Base-by-base conservation (phyloP, 1,140 invertebrate species). In the Drosophila rhopaloa region DNA sequence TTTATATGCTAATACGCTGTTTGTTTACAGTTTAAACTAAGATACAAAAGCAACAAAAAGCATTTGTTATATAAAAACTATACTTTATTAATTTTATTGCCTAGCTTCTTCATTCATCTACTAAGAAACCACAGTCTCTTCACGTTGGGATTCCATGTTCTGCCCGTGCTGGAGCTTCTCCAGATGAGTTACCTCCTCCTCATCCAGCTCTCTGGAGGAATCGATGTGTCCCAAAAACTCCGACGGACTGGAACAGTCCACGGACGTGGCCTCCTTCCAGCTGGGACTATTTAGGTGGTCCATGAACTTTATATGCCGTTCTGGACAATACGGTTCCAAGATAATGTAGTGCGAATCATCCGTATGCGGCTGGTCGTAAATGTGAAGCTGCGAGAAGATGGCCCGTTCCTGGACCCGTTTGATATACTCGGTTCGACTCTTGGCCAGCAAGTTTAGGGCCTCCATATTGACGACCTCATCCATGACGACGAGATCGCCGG, bases 311-410 rank as follows among this genome's bases (percentile, higher is more conserved):
- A 96, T 95, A 92, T 98, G 96, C 29, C 96, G 84, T 47, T 95
- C 94, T 9, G 95, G 94, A 86, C 96, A 94, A 91, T 96, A 97
- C 5, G 94, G 94, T 85, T 95, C 95, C 92, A 98, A 97, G 40
- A 94, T 94, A 54, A 98, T 96, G 66, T 97, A 97, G 94, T 98
- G 97, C 29, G 96, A 95, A 93, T 98, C 97, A 76, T 97, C 95
- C 38, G 94, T 94, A 0, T 94, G 93, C 24, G 97, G 95, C 47
- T 95, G 93, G 93, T 97, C 96, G 93, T 97, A 97, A 44, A 98
- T 91, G 70, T 94, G 94, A 58, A 95, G 94, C 72, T 96, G 94
- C 86, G 96, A 97, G 11, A 93, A 78, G 66, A 94, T 93, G 1
- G 97, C 95, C 86, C 95, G 95, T 75, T 96, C 93, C 89, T 95